Percentiles rank a stretch among this genome's conserved stretches.
These are phyloP conservation scores for Phocoena phocoena DNA, from an alignment of 2,113 vertebrate genomes.

Conservation along the genomic window DNA sequence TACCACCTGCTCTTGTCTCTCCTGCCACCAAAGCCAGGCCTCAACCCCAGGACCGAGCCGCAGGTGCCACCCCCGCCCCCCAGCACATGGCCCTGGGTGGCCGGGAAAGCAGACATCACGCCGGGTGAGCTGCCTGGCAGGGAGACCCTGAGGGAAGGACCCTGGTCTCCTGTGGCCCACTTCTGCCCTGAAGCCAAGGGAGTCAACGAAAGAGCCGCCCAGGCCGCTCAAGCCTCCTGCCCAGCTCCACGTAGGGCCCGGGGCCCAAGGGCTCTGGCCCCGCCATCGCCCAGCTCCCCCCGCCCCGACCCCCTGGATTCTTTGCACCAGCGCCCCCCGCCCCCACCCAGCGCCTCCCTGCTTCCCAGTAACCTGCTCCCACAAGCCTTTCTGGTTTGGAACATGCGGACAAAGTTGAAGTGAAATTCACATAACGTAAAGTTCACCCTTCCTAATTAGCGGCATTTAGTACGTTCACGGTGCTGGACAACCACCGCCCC, in stretches of 20 bases:
- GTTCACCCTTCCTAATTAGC: too few species aligned
- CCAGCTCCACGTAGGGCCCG: fast-evolving
- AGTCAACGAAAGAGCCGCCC: fast-evolving
- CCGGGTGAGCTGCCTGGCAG: background rate
- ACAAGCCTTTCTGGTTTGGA: background rate
- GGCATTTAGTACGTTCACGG: background rate
- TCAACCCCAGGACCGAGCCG: background rate
- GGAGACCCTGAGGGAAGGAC: background rate
- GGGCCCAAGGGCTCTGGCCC: background rate
- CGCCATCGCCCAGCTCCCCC: fast-evolving
- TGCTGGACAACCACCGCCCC: too few species aligned
- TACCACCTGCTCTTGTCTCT: background rate
- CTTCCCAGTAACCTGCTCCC: background rate
- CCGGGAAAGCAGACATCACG: fast-evolving
- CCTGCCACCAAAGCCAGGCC: background rate
- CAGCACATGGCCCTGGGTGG: background rate
- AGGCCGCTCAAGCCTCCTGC: background rate
- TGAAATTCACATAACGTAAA: background rate
- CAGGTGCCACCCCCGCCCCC: background rate
- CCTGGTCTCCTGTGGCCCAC: background rate
- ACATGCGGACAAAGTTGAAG: background rate
- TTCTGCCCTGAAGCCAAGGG: background rate
- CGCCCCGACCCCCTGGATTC: fast-evolving
- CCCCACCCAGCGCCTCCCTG: fast-evolving
- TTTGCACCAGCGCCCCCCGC: background rate